These are phyloP conservation scores for Rhimphoctona megacephalus DNA, from an alignment of 2,888 invertebrate genomes.

Conservation along the genomic window DNA sequence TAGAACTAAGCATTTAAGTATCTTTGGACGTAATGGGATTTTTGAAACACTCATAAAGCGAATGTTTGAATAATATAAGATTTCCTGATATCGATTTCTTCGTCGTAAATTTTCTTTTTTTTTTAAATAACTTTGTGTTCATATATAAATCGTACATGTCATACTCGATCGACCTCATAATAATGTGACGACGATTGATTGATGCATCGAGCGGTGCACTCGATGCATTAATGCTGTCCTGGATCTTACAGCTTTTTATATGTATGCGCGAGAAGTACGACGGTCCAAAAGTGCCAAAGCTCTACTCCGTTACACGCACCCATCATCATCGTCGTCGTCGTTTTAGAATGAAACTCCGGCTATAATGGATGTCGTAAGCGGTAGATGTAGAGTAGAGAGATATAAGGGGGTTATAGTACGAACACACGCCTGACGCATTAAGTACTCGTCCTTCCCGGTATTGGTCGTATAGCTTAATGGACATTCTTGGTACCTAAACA, in stretches of 20 bases:
- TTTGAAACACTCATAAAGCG: neutral
- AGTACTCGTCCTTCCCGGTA: constrained; percentile 32
- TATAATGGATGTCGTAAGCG: constrained; percentile 52
- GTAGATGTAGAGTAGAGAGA: constrained; percentile 38
- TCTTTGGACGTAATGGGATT: neutral
- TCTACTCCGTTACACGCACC: neutral
- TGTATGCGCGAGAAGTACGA: neutral
- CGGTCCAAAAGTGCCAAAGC: constrained; percentile 16
- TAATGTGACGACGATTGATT: constrained; percentile 17
- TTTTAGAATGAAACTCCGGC: constrained; percentile 21
- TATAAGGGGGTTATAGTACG: constrained; percentile 20
- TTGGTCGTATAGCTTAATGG: constrained; percentile 44
- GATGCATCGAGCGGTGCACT: constrained; percentile 3
- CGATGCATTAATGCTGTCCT: constrained; percentile 11
- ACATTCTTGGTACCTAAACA: constrained; percentile 35
- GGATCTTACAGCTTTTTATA: constrained; percentile 4
- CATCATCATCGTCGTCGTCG: constrained; percentile 9
- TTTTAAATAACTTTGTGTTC: neutral
- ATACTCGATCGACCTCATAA: constrained; percentile 13
- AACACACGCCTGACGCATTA: constrained; percentile 5
- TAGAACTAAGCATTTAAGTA: neutral
- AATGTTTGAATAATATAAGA: neutral
- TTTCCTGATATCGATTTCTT: constrained; percentile 8
- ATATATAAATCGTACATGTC: neutral
- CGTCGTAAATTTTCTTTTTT: neutral